Evolutionary conservation across 2,888 invertebrate genomes (phyloP).

Genomic region (Apocheima hispidaria): DNA sequence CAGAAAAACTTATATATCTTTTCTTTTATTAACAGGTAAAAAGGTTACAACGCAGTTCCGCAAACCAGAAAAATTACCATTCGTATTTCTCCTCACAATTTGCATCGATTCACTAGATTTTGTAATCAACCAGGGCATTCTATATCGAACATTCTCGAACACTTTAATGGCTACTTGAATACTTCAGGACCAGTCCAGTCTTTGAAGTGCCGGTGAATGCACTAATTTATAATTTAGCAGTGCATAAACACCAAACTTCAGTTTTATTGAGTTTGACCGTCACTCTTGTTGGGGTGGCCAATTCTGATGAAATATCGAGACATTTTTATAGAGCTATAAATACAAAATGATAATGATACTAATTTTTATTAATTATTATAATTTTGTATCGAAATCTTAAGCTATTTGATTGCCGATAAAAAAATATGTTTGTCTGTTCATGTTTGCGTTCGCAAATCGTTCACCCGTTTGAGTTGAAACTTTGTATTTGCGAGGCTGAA

Average conservation of each 20-base stretch:
- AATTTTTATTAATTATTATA: too few relatives aligned
- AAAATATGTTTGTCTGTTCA: too few relatives aligned
- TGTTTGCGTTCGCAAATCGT: too few relatives aligned
- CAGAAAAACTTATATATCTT: too few relatives aligned
- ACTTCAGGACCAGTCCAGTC: conserved; percentile 28
- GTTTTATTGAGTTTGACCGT: conserved; percentile 31
- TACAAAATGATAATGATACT: neutral
- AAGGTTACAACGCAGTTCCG: too few relatives aligned
- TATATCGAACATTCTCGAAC: conserved; percentile 19
- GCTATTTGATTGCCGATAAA: too few relatives aligned
- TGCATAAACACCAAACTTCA: conserved; percentile 40
- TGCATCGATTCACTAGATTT: conserved; percentile 18
- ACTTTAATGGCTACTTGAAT: conserved; percentile 26
- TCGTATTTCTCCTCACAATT: too few relatives aligned
- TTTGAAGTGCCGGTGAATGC: conserved; percentile 40
- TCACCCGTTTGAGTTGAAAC: too few relatives aligned
- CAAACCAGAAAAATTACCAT: neutral
- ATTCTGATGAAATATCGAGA: conserved; percentile 9
- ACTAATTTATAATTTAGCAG: conserved; percentile 44
- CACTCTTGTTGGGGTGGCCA: conserved; percentile 25
- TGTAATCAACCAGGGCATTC: conserved; percentile 26
- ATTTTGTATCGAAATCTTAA: too few relatives aligned
- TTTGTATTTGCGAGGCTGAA: too few relatives aligned
- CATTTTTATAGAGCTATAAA: neutral
- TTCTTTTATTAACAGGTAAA: too few relatives aligned